Evolutionary conservation across 2,113 vertebrate genomes (phyloP).

Genomic region (Eulemur macaco): DNA sequence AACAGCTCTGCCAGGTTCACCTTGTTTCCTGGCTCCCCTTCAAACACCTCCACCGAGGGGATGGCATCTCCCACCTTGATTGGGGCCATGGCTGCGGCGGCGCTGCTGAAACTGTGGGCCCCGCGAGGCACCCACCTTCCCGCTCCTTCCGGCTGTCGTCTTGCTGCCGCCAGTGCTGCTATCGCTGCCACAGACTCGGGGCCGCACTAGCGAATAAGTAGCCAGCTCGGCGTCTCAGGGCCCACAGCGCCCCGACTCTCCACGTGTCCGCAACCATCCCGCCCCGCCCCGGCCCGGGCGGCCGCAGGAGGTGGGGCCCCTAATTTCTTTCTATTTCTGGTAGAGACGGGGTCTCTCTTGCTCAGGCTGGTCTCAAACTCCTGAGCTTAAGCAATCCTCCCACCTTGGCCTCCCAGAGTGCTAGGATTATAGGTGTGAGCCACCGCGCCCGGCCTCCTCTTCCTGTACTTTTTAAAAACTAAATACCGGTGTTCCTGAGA

Average conservation of each 20-base stretch:
- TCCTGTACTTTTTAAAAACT: background rate
- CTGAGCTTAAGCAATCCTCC: too few species aligned
- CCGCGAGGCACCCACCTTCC: background rate
- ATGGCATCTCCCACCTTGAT: constrained; percentile 89
- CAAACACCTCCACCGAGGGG: constrained; percentile 89
- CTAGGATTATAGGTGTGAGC: too few species aligned
- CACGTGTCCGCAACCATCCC: fast-evolving
- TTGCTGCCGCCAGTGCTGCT: background rate
- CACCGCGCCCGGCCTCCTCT: too few species aligned
- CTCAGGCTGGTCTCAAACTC: too few species aligned
- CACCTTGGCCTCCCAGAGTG: too few species aligned
- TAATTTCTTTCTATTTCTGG: too few species aligned
- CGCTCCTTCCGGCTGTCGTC: background rate
- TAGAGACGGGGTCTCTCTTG: too few species aligned
- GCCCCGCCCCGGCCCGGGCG: background rate
- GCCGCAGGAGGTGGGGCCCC: background rate
- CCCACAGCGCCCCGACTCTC: fast-evolving
- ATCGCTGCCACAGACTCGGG: background rate
- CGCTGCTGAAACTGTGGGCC: constrained; percentile 27
- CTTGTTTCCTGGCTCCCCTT: constrained; percentile 88
- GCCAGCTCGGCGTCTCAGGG: fast-evolving
- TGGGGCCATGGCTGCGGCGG: constrained; percentile 72
- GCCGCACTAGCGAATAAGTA: fast-evolving
- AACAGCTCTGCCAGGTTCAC: constrained; percentile 85
- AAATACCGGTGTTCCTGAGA: background rate